Percentiles rank a stretch among this genome's conserved stretches.
Conservation (phyloP, 2,113 vertebrate genomes). For the Bolborhynchus lineola region DNA sequence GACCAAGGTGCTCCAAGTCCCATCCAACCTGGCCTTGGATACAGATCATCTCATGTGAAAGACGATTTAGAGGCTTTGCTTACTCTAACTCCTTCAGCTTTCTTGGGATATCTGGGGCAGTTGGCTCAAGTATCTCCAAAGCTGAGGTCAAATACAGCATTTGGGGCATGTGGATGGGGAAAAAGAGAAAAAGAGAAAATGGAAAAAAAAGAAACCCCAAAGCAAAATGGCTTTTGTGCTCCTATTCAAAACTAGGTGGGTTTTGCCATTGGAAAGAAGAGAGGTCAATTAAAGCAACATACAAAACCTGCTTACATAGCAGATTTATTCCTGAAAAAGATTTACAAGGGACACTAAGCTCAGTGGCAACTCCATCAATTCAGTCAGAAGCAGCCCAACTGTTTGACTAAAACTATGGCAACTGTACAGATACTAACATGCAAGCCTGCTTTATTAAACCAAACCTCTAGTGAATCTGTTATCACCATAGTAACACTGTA, state of each 20-base stretch:
- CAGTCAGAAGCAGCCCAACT: constrained; percentile 43
- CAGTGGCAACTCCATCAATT: constrained; percentile 46
- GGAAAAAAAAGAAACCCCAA: neutral
- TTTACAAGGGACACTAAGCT: constrained; percentile 34
- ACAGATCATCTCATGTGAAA: neutral
- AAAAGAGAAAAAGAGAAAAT: neutral
- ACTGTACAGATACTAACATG: constrained; percentile 62
- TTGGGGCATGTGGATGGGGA: neutral
- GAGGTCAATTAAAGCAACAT: constrained; percentile 9
- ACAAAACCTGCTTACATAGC: constrained; percentile 39
- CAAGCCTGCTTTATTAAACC: constrained; percentile 67
- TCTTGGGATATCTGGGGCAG: neutral
- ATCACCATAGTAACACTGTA: constrained; percentile 75
- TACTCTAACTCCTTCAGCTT: neutral
- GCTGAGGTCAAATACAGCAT: neutral
- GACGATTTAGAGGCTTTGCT: neutral
- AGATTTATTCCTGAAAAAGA: constrained; percentile 26
- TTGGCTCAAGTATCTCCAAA: neutral
- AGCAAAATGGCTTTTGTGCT: neutral
- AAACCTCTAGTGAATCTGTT: constrained; percentile 72
- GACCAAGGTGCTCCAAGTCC: neutral
- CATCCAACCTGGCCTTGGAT: neutral
- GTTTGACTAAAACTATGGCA: constrained; percentile 70
- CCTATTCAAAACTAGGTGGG: neutral
- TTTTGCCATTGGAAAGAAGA: neutral